phyloP scores from a whole-genome alignment of 2,113 vertebrate species.

The Podiceps cristatus region DNA sequence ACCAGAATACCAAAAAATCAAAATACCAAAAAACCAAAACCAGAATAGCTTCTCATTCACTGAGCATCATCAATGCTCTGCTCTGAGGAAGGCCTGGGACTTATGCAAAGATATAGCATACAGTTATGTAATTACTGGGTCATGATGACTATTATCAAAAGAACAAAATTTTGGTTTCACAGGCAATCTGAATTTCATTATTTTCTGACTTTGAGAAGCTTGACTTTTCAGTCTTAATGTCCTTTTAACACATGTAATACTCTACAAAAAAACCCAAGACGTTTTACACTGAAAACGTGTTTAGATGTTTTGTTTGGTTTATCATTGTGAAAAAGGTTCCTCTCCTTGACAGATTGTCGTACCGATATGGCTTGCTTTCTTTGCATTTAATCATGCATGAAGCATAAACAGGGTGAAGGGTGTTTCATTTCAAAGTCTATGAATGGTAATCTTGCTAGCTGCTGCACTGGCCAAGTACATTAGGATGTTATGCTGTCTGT shows the following conservation, averaged over 20 bases:
- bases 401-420: constrained; percentile 59
- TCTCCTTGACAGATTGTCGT: constrained; percentile 39
- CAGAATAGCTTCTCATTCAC: not conserved
- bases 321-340: constrained; percentile 13
- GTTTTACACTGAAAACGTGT: constrained; percentile 3
- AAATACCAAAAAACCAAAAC: not conserved
- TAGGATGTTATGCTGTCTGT: constrained; percentile 15
- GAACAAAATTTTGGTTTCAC: not conserved
- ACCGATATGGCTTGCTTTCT: not conserved
- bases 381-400: constrained; percentile 52
- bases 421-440: constrained; percentile 61
- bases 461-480: constrained; percentile 16
- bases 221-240: not conserved
- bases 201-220: not conserved
- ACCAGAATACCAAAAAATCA: not conserved
- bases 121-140: not conserved
- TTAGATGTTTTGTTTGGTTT: constrained; percentile 7
- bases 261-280: not conserved
- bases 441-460: constrained; percentile 49
- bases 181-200: not conserved
- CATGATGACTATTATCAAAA: not conserved
- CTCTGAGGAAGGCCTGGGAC: not conserved
- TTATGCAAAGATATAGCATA: not conserved
- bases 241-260: constrained; percentile 15
- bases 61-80: not conserved